These are phyloP conservation scores for Bubo blakistoni DNA, from an alignment of 2,113 vertebrate species.

Conservation along the genomic window DNA sequence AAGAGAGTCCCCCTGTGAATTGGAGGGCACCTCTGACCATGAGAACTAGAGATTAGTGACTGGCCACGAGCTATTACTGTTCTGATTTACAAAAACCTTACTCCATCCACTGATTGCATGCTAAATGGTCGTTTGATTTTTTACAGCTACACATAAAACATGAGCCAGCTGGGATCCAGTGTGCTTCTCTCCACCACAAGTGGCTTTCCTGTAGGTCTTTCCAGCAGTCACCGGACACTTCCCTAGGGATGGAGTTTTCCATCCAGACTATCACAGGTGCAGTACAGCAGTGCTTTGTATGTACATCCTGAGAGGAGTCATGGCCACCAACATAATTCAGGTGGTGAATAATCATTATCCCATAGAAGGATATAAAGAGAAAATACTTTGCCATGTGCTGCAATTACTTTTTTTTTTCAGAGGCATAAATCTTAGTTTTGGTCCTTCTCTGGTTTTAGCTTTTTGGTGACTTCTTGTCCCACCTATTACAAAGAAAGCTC, in stretches of 20 bases:
- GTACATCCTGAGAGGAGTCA: not conserved
- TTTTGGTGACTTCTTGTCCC: not conserved
- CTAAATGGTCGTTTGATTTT: not conserved
- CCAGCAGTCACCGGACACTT: not conserved
- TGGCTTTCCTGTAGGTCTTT: not conserved
- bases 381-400: not conserved
- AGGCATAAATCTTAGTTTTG: not conserved
- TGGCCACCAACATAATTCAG: not conserved
- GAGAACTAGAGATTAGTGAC: not conserved
- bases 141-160: not conserved
- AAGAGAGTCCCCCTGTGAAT: rapidly evolving
- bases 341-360: not conserved
- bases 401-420: not conserved
- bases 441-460: not conserved
- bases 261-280: not conserved
- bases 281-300: not conserved
- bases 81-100: not conserved
- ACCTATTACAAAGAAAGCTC: not conserved
- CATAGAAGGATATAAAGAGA: not conserved
- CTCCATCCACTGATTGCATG: not conserved
- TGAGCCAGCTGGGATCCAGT: not conserved
- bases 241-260: not conserved
- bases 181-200: not conserved
- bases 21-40: not conserved
- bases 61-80: rapidly evolving